A percentile compares a stretch with the other conserved stretches of the same genome.
Evolutionary conservation across 2,888 invertebrate species (phyloP).

Genomic region (Rhabditoides inermis): DNA sequence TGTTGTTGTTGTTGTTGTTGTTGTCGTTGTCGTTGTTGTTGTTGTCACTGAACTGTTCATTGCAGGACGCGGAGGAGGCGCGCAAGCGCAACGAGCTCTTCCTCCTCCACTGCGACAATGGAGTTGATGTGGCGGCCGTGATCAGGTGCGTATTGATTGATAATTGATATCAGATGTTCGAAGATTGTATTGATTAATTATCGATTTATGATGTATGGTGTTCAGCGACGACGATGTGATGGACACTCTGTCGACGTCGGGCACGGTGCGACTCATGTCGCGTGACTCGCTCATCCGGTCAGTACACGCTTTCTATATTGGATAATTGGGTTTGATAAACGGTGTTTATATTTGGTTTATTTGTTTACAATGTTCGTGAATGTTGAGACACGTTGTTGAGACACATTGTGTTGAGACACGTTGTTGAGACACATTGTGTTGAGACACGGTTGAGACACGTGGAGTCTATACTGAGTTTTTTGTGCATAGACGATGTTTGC

Average conservation of each 20-base stretch:
- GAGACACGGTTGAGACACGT: neutral
- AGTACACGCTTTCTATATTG: constrained; percentile 2
- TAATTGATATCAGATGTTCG: neutral
- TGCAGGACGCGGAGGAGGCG: neutral
- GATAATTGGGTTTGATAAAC: neutral
- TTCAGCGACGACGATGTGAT: constrained; percentile 12
- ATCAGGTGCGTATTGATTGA: neutral
- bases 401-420: too few relatives aligned
- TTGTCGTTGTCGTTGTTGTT: too few relatives aligned
- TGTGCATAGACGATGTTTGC: neutral
- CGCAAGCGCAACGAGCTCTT: neutral
- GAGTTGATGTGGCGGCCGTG: neutral
- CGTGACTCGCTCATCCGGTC: constrained; percentile 34
- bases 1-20: too few relatives aligned
- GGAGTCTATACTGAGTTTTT: neutral
- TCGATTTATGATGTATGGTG: neutral
- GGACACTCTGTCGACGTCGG: constrained; percentile 17
- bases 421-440: neutral
- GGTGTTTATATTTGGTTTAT: neutral
- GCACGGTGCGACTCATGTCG: constrained; percentile 31
- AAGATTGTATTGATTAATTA: neutral
- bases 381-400: neutral
- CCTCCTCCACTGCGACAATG: neutral
- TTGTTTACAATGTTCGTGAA: neutral
- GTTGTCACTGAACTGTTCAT: neutral